Base-by-base conservation (phyloP, 2,888 invertebrate species). In the Cosmia trapezina region DNA sequence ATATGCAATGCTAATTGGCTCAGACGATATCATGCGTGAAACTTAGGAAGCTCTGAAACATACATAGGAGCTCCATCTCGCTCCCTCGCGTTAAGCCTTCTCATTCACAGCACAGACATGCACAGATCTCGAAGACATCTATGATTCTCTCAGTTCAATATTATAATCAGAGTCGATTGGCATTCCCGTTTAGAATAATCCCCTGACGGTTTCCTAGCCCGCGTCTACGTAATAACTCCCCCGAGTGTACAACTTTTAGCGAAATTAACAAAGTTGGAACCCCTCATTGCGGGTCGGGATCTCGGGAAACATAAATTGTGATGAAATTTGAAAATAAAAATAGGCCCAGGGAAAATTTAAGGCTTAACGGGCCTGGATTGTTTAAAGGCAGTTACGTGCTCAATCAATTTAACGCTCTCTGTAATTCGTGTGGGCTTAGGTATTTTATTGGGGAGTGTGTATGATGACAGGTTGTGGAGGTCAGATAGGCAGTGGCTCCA, bases 221-320 rank as follows among this genome's bases (percentile, higher is more conserved):
- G 77, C 87, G 83, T 88, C 88, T 90, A 86, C 89, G 91, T 94
- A 93, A 94, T 93, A 94, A 92, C 92, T 89, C 95, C 90, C 93
- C 84, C 49, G 93, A 92, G 94, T 87, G 89, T 81, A 83, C 87
- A 95, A 95, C 93, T 95, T 94, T 90, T 89, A 90, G 92, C 91
- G 89, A 95, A 95, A 95, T 95, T 95, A 94, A 94, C 95, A 95
- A 95, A 95, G 94, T 95, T 95, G 85, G 85, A 82, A 82, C 81
- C 91, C 87, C 90, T 87, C 86, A 85, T 80, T 88, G 89, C 90
- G 89, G 86, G 61, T 60, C 89, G 89, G 90, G 90, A 91, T 92
- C 92, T 89, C 90, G 86, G 87, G 89, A 89, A 90, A 91, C 91
- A 91, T 93, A 93, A 93, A 94, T 93, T 93, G 93, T 92, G 93